These are phyloP conservation scores for Phania funesta DNA, from an alignment of 2,888 invertebrate species.

Conservation along the genomic window DNA sequence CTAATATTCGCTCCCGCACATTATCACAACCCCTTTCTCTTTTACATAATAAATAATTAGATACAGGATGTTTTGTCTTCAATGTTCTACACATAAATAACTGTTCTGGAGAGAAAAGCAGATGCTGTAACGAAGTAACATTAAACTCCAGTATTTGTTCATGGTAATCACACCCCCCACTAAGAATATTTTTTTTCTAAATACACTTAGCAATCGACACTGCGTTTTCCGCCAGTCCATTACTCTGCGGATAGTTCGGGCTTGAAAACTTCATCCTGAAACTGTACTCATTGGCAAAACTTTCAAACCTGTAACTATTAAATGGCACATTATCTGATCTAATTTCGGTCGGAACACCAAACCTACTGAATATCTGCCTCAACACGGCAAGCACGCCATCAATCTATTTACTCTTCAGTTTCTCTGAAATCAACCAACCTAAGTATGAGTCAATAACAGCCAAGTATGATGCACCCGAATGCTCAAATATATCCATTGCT, in stretches of 20 bases:
- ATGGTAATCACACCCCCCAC: not conserved
- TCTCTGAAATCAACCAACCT: not conserved
- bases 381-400: not conserved
- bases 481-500: slow-evolving; percentile 23
- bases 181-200: not conserved
- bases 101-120: too few species aligned
- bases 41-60: slow-evolving; percentile 5
- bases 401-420: not conserved
- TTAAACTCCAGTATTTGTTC: not conserved
- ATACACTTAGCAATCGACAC: slow-evolving; percentile 13
- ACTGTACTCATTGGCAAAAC: not conserved
- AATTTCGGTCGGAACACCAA: slow-evolving; percentile 5
- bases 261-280: not conserved
- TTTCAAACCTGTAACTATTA: slow-evolving; percentile 1
- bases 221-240: slow-evolving; percentile 22
- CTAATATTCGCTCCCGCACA: not conserved
- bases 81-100: slow-evolving; percentile 27
- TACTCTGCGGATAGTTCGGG: slow-evolving; percentile 22
- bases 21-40: too few species aligned
- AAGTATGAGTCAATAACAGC: slow-evolving; percentile 28
- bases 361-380: too few species aligned
- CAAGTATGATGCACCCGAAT: slow-evolving; percentile 13
- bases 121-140: slow-evolving; percentile 12
- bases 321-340: slow-evolving; percentile 22
- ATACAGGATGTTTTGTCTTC: slow-evolving; percentile 11